These are phyloP conservation scores for Chaetodon trifascialis DNA, from an alignment of 2,113 vertebrate genomes.

Conservation along the genomic window DNA sequence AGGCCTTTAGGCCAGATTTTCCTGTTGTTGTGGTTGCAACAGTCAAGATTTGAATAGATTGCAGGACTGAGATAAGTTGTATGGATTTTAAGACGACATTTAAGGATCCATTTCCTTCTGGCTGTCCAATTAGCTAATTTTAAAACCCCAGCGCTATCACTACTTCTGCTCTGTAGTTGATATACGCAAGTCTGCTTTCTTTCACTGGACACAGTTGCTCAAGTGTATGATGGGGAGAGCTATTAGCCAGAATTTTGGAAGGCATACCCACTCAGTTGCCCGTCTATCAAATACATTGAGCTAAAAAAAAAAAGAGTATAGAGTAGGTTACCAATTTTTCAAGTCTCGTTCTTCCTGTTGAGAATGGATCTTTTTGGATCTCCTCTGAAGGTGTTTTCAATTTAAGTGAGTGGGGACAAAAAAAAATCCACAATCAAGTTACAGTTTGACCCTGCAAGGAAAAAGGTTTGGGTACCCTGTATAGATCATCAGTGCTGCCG, in stretches of 20 bases:
- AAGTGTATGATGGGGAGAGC: neutral
- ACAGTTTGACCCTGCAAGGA: too few relatives aligned
- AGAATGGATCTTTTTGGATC: too few relatives aligned
- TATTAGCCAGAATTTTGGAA: too few relatives aligned
- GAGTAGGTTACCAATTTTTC: neutral
- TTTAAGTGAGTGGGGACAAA: neutral
- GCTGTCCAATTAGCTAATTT: neutral
- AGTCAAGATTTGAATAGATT: neutral
- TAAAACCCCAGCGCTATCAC: neutral
- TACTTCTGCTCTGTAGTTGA: neutral
- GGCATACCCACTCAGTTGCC: neutral
- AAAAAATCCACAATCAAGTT: too few relatives aligned
- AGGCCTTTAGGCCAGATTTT: slow-evolving; percentile 20
- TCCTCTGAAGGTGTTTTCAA: neutral
- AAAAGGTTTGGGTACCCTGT: too few relatives aligned
- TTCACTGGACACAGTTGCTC: neutral
- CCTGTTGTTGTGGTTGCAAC: slow-evolving; percentile 11
- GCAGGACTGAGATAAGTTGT: slow-evolving; percentile 3
- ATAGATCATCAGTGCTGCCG: too few relatives aligned
- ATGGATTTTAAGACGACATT: slow-evolving; percentile 2
- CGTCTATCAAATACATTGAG: neutral
- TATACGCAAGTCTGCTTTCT: neutral
- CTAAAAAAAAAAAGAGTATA: neutral
- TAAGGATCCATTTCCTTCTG: neutral
- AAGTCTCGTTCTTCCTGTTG: neutral